Base-by-base conservation (phyloP, 2,888 invertebrate species). In the Rhingia rostrata region DNA sequence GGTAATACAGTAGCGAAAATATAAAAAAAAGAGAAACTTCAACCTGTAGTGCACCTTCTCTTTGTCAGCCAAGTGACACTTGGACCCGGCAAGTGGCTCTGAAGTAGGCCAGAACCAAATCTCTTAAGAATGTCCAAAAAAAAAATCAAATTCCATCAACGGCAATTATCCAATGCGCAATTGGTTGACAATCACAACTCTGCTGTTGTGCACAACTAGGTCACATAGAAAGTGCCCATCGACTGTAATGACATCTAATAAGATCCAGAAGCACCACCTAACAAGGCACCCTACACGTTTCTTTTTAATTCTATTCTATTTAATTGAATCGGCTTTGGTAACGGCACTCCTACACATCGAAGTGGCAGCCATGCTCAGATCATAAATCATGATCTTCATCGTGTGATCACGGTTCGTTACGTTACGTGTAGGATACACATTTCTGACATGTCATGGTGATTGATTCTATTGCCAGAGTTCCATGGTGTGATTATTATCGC, bases 341-440 rank as follows among this genome's bases (percentile, higher is more conserved):
- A 74, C 73, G 74, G 80, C 67, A 74, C 73, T 49, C 80, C 73
- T 80, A 73, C 80, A 67, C 74, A 56, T 14, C 47, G 61, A 61
- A 54, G 12, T 3, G n/a, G 6, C 35, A 12, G 51, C 22, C 22
- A 22, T 60, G 39, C 51, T 58, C 35, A 47, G 47, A 35, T 32
- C 39, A 60, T 33, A 61, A 53, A 64, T 72, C 72, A 79, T 60
- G 72, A 79, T 79, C 79, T 66, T 79, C 72, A 60, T 41, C 58
- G n/a, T 30, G 37, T 22, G 53, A 35, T 32, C 33, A 47, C 47
- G 43, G 53, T 61, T 73, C 60, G 66, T 73, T 66, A 73, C 72
- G 79, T 70, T 33, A 56, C 32, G 60, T 53, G 33, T 30, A 39
- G 6, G 9, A 12, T n/a, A 35, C 30, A 41, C 37, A 30, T 47